A percentile compares a stretch with the other conserved stretches of the same genome.
Evolutionary conservation across 1,140 invertebrate species (phyloP).

Genomic region (Drosophila melanogaster): Release_6_plus_ISO1_MT NC_004354.4:6932001-6932500

Average conservation of each 20-base stretch:
- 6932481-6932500: constrained; percentile 60
- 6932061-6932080: constrained; percentile 58
- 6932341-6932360: constrained; percentile 24
- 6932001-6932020: constrained; percentile 51
- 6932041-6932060: constrained; percentile 24
- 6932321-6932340: constrained; percentile 35
- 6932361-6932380: constrained; percentile 2
- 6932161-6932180: constrained; percentile 1
- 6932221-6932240: constrained; percentile 36
- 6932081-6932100: constrained; percentile 62
- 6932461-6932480: constrained; percentile 7
- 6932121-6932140: constrained; percentile 58
- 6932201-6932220: constrained; percentile 12
- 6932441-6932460: constrained; percentile 16
- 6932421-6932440: constrained; percentile 21
- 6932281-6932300: constrained; percentile 81
- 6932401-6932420: background rate
- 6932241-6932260: constrained; percentile 12
- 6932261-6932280: constrained; percentile 66
- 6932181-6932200: background rate
- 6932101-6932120: constrained; percentile 43
- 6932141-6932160: constrained; percentile 17
- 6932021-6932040: constrained; percentile 30
- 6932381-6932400: constrained; percentile 3
- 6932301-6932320: constrained; percentile 72